Evolutionary conservation across 2,888 invertebrate species (phyloP).

Genomic region (Eugnorisma glareosa): DNA sequence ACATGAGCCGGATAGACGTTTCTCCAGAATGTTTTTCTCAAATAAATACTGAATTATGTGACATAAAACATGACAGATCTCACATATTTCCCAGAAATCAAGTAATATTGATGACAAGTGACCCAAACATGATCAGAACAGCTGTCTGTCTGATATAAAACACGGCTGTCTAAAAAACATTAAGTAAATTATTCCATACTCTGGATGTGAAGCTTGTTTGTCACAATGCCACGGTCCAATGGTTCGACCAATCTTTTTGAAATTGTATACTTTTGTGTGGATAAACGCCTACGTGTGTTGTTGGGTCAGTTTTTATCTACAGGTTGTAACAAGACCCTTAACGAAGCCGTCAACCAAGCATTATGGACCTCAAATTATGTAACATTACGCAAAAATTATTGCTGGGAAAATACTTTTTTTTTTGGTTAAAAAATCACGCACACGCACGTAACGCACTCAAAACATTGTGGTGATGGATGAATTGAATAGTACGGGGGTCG

Average conservation of each 20-base stretch:
- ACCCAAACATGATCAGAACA: not conserved
- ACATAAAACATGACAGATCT: not conserved
- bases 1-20: not conserved
- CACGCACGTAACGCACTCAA: no score
- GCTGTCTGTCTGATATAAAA: not conserved
- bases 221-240: not conserved
- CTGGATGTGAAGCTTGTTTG: conserved; percentile 9
- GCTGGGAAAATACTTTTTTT: no score
- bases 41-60: not conserved
- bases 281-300: not conserved
- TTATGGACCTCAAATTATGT: no score
- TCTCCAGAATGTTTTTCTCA: not conserved
- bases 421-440: no score
- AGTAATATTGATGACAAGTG: not conserved
- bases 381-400: no score
- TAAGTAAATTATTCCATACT: not conserved
- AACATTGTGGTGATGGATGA: no score
- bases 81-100: conserved; percentile 1
- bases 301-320: not conserved
- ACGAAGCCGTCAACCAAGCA: no score
- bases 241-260: not conserved
- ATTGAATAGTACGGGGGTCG: no score
- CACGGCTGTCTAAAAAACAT: conserved; percentile 2
- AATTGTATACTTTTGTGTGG: conserved; percentile 9
- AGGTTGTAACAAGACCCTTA: no score